Evolutionary conservation across 2,888 invertebrate species (phyloP), one percentile per base, ranked within the genome.

Genomic region (Nymphalis urticae): DNA sequence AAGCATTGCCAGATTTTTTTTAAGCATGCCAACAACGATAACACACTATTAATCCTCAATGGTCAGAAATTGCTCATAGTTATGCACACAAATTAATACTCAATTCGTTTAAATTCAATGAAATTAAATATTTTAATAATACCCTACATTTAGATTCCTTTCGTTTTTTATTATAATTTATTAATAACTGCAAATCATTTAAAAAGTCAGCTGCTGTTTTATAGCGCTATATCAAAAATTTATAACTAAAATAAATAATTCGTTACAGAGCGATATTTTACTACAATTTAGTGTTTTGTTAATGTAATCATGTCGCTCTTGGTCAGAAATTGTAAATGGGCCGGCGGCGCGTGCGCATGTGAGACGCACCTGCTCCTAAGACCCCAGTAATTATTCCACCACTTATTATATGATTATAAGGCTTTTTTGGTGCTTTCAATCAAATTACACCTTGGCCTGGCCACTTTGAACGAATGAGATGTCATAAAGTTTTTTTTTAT

Each of bases 391-490:
- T 92, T 92, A 92, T 92, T 88, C 90, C 85, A 86, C 89, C 89
- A 89, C 90, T 91, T 90, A 91, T 92, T 89, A 90, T 89, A 90
- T 90, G 89, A 92, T 92, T 90, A 92, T 90, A 87, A 86, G 85
- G 90, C 85, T 91, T 92, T 92, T 92, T 92, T 92, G 90, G 90
- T 90, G 90, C 92, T 92, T 91, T 92, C 92, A 92, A 92, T 92
- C 92, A 91, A 92, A 92, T 92, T 92, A 92, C 92, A 92, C 92
- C 91, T 92, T 92, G 86, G 85, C 80, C 79, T 76, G 84, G 83
- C 84, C 86, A 88, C 87, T 90, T 89, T 82, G 51, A 84, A 84
- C 74, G 86, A 92, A 88, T 92, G 86, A 92, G 92, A 92, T 92
- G 92, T 92, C 92, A 89, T 91, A 90, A 89, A 89, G 75, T 82